Evolutionary conservation across 2,797 vertebrate genomes (phyloP), one percentile per base, ranked within the genome.

Genomic region (Paratrypauchen microcephalus): DNA sequence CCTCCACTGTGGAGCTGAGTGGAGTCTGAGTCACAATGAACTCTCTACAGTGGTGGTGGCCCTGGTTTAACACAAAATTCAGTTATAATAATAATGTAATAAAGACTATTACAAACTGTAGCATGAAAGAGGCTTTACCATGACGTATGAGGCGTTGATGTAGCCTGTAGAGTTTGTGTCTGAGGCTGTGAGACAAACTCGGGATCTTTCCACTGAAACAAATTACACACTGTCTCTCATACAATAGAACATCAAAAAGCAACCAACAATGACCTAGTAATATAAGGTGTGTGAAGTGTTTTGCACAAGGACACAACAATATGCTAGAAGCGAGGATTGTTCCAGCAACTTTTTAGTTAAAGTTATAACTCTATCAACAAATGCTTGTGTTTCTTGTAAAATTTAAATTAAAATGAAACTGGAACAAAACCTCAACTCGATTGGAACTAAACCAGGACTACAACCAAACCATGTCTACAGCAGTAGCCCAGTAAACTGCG

Each of bases 11-110:
- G 82, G 95, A 95, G 73, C 94, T 91, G 71, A 98, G 92, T 5
- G 97, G 97, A 79, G 96, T 96, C 76, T 99, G 97, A 64, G 94
- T 96, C 83, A 98, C 92, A 16, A 99, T 96, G 86, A 97, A 99
- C 88, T 97, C 95, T 70, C 88, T 93, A 77, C 95, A 95, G 87
- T 95, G 94, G 87, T 92, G 94, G 84, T 94, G 96, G 70, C 97
- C 97, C 97, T 99, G 88, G 0, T 76, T 77, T 13, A 55, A 55
- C 0, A 5, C 48, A 23, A 52, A 32, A 75, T 58, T 16, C 24
- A 50, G 45, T 26, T 56, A 26, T 16, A 57, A 57, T 16, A 57
- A 57, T 28, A 6, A 57, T 16, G 55, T 57, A 16, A 16, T 16
- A 28, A 26, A 57, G 41, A 45, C 9, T 26, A 5, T 57, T 50